Evolutionary conservation across 2,113 vertebrate species (phyloP).

Genomic region (Tamias sibiricus): DNA sequence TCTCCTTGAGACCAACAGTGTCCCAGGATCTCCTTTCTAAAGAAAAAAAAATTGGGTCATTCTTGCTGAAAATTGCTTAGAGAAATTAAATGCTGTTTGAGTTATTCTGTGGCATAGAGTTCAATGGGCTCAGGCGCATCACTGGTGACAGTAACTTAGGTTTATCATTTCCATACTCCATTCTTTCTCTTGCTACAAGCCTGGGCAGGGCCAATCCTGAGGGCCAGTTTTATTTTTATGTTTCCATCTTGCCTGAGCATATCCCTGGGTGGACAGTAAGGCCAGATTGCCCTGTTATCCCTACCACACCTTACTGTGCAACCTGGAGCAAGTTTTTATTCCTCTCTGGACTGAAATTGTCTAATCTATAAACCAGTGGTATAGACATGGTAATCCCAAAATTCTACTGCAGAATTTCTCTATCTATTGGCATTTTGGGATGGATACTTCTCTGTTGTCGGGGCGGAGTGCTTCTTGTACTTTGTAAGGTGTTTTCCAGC

Average conservation of each 20-base stretch:
- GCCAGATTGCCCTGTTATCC: background rate
- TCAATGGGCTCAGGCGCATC: background rate
- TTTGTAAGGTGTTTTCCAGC: background rate
- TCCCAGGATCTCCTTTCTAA: background rate
- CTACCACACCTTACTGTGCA: background rate
- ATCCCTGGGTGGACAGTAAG: background rate
- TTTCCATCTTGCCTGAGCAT: background rate
- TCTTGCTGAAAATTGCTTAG: background rate
- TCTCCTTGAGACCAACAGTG: background rate
- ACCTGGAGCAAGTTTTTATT: no score
- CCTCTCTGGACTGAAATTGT: background rate
- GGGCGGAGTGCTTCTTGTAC: background rate
- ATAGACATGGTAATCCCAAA: background rate
- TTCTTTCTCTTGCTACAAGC: background rate
- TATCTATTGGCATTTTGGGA: background rate
- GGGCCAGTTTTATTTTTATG: background rate
- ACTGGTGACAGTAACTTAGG: background rate
- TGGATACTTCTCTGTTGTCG: background rate
- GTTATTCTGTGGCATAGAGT: background rate
- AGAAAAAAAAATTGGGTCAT: background rate
- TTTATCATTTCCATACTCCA: background rate
- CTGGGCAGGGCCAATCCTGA: background rate
- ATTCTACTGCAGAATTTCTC: background rate
- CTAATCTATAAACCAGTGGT: background rate
- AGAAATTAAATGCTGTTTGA: background rate